A percentile compares a stretch with the other conserved stretches of the same genome.
phyloP scores from a whole-genome alignment of 1,140 invertebrate species.

The Camponotus vicinus region DNA sequence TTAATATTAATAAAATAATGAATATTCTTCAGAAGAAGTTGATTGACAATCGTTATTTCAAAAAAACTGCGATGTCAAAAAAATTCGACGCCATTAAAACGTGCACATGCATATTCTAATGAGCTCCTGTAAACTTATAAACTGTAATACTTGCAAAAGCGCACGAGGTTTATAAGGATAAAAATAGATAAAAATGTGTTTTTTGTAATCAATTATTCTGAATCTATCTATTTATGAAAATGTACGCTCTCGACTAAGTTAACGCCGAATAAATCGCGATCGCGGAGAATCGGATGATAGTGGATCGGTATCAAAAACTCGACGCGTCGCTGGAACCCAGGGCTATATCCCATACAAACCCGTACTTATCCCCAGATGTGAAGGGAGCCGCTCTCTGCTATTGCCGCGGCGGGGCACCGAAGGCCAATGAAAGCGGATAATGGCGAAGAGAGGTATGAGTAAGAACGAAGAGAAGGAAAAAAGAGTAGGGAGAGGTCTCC shows the following conservation, averaged over 20 bases:
- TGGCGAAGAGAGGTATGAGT: slow-evolving; percentile 70
- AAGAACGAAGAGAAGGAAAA: slow-evolving; percentile 73
- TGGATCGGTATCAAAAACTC: slow-evolving; percentile 62
- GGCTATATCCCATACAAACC: slow-evolving; percentile 61
- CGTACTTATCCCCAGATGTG: slow-evolving; percentile 59
- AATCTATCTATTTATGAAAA: slow-evolving; percentile 59
- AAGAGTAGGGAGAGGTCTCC: slow-evolving; percentile 57
- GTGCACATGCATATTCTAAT: background rate
- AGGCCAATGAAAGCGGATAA: slow-evolving; percentile 81
- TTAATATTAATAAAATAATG: background rate
- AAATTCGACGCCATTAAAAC: background rate
- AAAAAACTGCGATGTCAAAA: background rate
- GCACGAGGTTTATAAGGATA: background rate
- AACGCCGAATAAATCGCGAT: slow-evolving; percentile 61
- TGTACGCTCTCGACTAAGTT: slow-evolving; percentile 21
- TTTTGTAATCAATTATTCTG: slow-evolving; percentile 13
- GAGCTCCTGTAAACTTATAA: background rate
- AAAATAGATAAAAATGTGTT: background rate
- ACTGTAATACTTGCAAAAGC: background rate
- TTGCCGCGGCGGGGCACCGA: slow-evolving; percentile 72
- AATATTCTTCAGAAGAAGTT: background rate
- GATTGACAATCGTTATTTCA: too few species aligned
- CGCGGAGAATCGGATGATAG: slow-evolving; percentile 52
- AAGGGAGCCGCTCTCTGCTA: slow-evolving; percentile 60
- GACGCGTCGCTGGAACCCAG: slow-evolving; percentile 41